Evolutionary conservation across 2,797 vertebrate species (phyloP).

Genomic region (Buphagus erythrorhynchus): DNA sequence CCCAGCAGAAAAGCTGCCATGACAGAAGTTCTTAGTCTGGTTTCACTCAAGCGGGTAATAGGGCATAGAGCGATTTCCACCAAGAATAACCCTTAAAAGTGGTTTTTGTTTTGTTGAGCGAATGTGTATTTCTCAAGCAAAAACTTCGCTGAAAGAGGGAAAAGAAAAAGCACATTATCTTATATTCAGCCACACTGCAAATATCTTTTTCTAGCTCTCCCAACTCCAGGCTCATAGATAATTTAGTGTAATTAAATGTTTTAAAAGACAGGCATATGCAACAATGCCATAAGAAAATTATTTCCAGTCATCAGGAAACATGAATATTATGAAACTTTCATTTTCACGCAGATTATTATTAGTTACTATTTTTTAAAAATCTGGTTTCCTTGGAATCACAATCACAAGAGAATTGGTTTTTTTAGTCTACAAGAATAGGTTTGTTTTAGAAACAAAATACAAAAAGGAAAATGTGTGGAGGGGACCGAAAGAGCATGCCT

Average conservation of each 20-base stretch:
- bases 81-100: constrained; percentile 59
- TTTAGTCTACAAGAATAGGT: neutral
- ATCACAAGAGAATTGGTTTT: neutral
- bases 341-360: neutral
- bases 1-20: constrained; percentile 89
- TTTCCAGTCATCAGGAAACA: neutral
- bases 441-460: neutral
- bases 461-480: neutral
- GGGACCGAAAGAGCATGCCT: neutral
- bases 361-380: neutral
- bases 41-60: constrained; percentile 81
- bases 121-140: neutral
- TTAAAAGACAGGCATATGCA: neutral
- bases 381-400: neutral
- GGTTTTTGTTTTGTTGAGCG: constrained; percentile 9
- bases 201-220: neutral
- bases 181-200: neutral
- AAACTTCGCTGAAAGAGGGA: constrained; percentile 53
- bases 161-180: constrained; percentile 34
- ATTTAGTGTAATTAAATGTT: neutral
- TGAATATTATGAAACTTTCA: neutral
- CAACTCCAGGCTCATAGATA: neutral
- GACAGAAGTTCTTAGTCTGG: constrained; percentile 81
- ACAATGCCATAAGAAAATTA: neutral
- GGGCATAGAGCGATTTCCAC: constrained; percentile 77